These are phyloP conservation scores for Cyprinodon brontotheroides DNA, from an alignment of 2,113 vertebrate genomes.

Conservation along the genomic window DNA sequence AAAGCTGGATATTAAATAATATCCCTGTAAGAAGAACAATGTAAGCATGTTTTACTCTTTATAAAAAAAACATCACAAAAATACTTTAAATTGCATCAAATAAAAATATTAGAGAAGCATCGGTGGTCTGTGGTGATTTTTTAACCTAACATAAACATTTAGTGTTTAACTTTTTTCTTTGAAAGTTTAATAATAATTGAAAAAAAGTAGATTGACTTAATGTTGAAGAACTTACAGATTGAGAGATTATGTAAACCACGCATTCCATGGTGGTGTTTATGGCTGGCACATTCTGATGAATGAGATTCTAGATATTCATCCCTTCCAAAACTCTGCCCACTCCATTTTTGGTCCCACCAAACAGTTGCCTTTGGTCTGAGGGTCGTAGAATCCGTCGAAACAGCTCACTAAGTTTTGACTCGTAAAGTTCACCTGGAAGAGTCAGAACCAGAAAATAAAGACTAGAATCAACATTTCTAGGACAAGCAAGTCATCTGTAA, in stretches of 20 bases:
- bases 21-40: not conserved
- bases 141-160: too few relatives aligned
- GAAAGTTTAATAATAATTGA: not conserved
- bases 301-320: not conserved
- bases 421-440: conserved; percentile 16
- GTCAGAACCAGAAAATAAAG: not conserved
- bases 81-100: not conserved
- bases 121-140: too few relatives aligned
- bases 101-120: too few relatives aligned
- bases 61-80: not conserved
- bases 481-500: not conserved
- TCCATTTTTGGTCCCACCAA: not conserved
- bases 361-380: not conserved
- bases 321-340: rapidly evolving
- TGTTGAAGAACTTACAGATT: too few relatives aligned
- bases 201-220: too few relatives aligned
- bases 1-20: too few relatives aligned
- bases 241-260: not conserved
- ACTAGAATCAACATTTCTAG: not conserved
- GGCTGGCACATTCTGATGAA: not conserved
- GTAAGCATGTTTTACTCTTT: not conserved
- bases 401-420: not conserved
- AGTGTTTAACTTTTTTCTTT: not conserved
- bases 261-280: not conserved
- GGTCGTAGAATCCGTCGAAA: not conserved